phyloP scores from a whole-genome alignment of 2,113 vertebrate species.

The Thamnaconus septentrionalis region DNA sequence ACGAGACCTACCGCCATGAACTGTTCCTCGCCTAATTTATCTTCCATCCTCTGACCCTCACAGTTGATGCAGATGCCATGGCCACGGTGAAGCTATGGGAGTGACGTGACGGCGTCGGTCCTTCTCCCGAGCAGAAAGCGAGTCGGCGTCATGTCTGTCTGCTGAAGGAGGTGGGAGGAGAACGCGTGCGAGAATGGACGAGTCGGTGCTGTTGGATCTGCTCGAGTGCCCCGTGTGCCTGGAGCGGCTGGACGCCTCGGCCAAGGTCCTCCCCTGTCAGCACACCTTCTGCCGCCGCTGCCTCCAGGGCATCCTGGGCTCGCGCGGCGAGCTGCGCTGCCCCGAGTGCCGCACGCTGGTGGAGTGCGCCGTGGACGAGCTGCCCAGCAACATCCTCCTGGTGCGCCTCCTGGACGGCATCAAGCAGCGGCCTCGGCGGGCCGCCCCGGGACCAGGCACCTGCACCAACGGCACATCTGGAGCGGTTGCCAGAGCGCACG shows the following conservation, averaged over 20 bases:
- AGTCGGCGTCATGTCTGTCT: conserved; percentile 46
- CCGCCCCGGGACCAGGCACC: conserved; percentile 61
- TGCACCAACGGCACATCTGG: conserved; percentile 69
- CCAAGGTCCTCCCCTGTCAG: conserved; percentile 96
- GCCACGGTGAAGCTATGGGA: conserved; percentile 85
- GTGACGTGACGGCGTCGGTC: conserved; percentile 83
- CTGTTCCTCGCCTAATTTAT: conserved; percentile 34
- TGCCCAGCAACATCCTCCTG: conserved; percentile 96
- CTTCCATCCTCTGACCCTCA: conserved; percentile 35
- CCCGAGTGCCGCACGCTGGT: conserved; percentile 96
- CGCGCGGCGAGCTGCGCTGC: conserved; percentile 92
- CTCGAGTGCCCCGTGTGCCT: conserved; percentile 97
- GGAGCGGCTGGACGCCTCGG: conserved; percentile 93
- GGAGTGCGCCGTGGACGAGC: conserved; percentile 90
- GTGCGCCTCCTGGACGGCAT: conserved; percentile 96
- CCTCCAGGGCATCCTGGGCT: conserved; percentile 92
- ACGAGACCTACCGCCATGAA: conserved; percentile 21
- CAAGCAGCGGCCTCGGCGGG: conserved; percentile 91
- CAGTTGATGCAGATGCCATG: conserved; percentile 64
- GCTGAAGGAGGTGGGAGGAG: conserved; percentile 55
- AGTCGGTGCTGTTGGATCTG: conserved; percentile 94
- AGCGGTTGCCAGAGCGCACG: conserved; percentile 71
- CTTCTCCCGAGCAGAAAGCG: conserved; percentile 37
- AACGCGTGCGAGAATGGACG: conserved; percentile 84
- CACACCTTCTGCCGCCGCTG: conserved; percentile 97